These are phyloP conservation scores for Meriones unguiculatus DNA, from an alignment of 2,113 vertebrate genomes.

Conservation along the genomic window DNA sequence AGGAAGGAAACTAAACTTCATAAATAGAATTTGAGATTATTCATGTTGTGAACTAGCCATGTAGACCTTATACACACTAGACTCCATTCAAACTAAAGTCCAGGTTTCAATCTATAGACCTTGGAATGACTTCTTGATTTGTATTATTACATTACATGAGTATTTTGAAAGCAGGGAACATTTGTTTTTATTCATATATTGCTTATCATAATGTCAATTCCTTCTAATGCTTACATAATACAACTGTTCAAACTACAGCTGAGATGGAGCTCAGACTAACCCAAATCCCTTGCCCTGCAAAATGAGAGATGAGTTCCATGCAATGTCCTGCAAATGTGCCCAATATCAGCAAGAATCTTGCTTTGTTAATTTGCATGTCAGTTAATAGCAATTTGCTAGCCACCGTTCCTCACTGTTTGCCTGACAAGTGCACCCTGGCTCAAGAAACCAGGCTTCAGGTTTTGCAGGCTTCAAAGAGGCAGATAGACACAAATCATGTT, in stretches of 20 bases:
- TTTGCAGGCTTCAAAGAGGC: conserved; percentile 20
- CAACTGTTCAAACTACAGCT: not conserved
- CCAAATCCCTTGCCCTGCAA: not conserved
- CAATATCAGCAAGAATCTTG: not conserved
- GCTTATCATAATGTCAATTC: not conserved
- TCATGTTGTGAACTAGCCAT: not conserved
- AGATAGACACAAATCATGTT: conserved; percentile 36
- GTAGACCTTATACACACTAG: not conserved
- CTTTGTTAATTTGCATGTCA: conserved; percentile 4
- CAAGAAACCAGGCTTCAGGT: not conserved
- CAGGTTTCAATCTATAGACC: not conserved
- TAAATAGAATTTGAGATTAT: not conserved
- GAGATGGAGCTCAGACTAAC: conserved; percentile 14
- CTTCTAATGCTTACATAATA: not conserved
- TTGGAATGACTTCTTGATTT: conserved; percentile 20
- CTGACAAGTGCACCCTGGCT: not conserved
- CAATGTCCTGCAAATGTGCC: not conserved
- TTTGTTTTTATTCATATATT: not conserved
- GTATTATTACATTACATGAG: not conserved
- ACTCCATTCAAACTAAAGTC: not conserved
- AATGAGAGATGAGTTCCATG: not conserved
- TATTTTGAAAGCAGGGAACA: not conserved
- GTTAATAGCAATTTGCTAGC: not conserved
- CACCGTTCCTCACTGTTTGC: not conserved
- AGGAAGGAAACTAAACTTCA: not conserved